Conservation (phyloP, 2,888 invertebrate species). For the Drosophila tanythrix region DNA sequence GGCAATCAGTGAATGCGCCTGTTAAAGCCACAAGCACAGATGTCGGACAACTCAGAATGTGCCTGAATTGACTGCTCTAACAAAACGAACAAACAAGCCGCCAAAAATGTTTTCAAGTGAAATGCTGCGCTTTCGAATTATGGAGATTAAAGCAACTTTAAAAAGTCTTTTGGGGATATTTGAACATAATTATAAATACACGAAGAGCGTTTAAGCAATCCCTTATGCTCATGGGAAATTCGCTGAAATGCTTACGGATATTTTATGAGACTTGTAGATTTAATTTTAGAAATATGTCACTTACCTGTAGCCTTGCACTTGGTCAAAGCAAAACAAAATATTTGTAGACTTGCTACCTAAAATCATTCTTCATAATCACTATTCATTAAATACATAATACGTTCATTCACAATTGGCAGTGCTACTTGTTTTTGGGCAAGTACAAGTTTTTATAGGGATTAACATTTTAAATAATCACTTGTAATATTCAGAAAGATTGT, state of each 20-base stretch:
- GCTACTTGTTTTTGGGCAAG: not conserved
- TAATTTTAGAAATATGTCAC: not conserved
- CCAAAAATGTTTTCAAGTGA: not conserved
- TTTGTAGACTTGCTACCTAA: not conserved
- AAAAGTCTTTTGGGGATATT: not conserved
- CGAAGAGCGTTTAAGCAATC: too few species aligned
- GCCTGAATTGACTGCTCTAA: not conserved
- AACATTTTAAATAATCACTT: not conserved
- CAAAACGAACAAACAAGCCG: not conserved
- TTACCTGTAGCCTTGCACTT: not conserved
- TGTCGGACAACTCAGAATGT: not conserved
- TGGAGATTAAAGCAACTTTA: not conserved
- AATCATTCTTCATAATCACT: not conserved
- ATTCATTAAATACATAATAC: not conserved
- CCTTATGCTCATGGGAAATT: too few species aligned
- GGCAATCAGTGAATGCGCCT: conserved; percentile 33
- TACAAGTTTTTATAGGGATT: not conserved
- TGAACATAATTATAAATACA: not conserved
- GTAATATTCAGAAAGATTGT: not conserved
- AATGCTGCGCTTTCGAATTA: not conserved
- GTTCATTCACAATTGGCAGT: not conserved
- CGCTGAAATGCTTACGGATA: not conserved
- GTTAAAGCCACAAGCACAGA: conserved; percentile 20
- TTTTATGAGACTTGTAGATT: not conserved
- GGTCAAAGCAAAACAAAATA: not conserved